Conservation (phyloP, 2,888 invertebrate genomes). For the Drosophila colorata region DNA sequence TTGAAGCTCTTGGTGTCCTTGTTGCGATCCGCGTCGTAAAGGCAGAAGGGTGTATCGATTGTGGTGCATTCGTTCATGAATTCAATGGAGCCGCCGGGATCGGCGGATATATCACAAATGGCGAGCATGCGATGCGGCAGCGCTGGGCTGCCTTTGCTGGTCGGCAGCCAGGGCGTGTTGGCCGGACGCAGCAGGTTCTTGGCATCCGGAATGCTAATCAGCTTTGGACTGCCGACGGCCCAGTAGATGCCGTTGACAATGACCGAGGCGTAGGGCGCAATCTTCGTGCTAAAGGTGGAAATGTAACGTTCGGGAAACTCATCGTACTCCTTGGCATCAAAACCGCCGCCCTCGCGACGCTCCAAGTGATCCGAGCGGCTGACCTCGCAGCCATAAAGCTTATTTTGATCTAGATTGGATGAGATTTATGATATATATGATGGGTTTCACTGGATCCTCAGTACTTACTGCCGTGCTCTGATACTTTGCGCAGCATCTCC, state of each 20-base stretch:
- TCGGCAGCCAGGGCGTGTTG: conserved; percentile 96
- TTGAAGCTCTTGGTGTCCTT: conserved; percentile 98
- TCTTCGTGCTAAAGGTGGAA: conserved; percentile 97
- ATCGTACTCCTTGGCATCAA: conserved; percentile 95
- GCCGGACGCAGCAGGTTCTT: conserved; percentile 96
- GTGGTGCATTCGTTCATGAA: conserved; percentile 99
- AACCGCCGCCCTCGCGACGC: conserved; percentile 96
- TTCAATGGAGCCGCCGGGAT: conserved; percentile 99
- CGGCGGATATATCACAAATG: conserved; percentile 99
- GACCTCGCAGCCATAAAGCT: conserved; percentile 98
- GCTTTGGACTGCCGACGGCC: conserved; percentile 98
- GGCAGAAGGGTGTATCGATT: conserved; percentile 99
- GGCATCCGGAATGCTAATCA: conserved; percentile 98
- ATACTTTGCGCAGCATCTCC: conserved; percentile 96
- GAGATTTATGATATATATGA: not conserved
- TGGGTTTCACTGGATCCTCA: not conserved
- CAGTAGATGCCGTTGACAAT: conserved; percentile 99
- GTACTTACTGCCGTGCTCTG: conserved; percentile 95
- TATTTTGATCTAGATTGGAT: conserved; percentile 91
- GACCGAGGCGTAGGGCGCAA: conserved; percentile 98
- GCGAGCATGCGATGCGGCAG: conserved; percentile 96
- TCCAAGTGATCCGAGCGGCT: conserved; percentile 97
- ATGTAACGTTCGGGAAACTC: conserved; percentile 97
- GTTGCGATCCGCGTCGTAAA: conserved; percentile 99
- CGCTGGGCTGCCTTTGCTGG: conserved; percentile 94